Conservation (phyloP, 2,888 invertebrate species). For the Dicranocentrus wangi region DNA sequence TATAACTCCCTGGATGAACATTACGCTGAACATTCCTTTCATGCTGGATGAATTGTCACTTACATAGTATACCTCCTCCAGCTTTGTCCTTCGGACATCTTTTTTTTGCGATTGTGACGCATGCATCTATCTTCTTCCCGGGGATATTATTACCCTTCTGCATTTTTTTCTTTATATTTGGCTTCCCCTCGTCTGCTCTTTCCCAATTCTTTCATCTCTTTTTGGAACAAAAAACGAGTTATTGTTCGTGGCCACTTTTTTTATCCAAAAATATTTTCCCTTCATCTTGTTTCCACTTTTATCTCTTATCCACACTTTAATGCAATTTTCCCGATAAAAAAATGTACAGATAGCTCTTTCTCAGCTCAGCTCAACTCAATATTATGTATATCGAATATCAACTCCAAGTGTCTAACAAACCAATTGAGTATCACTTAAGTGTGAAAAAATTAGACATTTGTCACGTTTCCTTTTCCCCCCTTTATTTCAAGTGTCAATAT, state of each 20-base stretch:
- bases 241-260: conserved; percentile 1
- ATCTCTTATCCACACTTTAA: neutral
- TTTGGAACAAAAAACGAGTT: neutral
- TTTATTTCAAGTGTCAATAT: conserved; percentile 61
- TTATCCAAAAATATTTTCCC: conserved; percentile 28
- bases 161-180: conserved; percentile 19
- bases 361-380: no score
- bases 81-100: conserved; percentile 48
- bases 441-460: conserved; percentile 64
- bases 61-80: no score
- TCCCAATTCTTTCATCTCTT: neutral
- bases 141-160: conserved; percentile 41
- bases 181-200: conserved; percentile 13
- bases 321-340: neutral
- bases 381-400: no score
- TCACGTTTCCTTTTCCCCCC: conserved; percentile 45
- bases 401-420: conserved; percentile 26
- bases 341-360: neutral
- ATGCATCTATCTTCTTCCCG: conserved; percentile 8
- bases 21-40: no score
- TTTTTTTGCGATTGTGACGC: conserved; percentile 26
- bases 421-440: conserved; percentile 41
- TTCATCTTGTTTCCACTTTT: conserved; percentile 8
- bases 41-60: neutral
- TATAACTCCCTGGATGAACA: conserved; percentile 59